A percentile compares a stretch with the other conserved stretches of the same genome.
phyloP scores from a whole-genome alignment of 2,888 invertebrate species.

The Clistopyga incitator region DNA sequence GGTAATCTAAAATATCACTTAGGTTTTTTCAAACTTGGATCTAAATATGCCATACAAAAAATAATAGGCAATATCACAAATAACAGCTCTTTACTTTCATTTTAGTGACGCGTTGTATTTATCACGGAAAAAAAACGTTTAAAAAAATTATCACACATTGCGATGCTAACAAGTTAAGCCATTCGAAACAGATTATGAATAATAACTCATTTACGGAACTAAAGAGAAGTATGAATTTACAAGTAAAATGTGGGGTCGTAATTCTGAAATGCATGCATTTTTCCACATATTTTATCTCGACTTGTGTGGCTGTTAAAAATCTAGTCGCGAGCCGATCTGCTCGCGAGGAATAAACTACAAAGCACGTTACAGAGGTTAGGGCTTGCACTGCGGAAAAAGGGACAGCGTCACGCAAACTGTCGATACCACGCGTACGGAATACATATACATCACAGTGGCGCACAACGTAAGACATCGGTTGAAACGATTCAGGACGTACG shows the following conservation, averaged over 20 bases:
- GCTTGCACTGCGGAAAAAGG: neutral
- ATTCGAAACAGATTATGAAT: no score
- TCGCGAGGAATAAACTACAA: slow-evolving; percentile 19
- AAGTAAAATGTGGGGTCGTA: no score
- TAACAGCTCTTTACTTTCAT: no score
- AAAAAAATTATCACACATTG: no score
- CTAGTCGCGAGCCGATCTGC: neutral
- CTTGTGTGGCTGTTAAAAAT: slow-evolving; percentile 21
- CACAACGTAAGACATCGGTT: slow-evolving; percentile 45
- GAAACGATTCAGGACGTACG: slow-evolving; percentile 61
- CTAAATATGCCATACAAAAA: no score
- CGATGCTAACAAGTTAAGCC: no score
- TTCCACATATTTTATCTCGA: neutral
- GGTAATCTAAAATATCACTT: no score
- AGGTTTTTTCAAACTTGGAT: no score
- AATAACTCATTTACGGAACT: no score
- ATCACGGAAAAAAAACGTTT: no score
- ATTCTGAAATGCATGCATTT: neutral
- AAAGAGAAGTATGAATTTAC: neutral
- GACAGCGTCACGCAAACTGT: slow-evolving; percentile 41
- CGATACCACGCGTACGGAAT: slow-evolving; percentile 34
- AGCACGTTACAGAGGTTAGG: neutral
- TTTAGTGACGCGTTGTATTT: no score
- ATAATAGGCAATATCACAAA: no score
- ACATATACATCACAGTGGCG: slow-evolving; percentile 17